Evolutionary conservation across 2,888 invertebrate species (phyloP), one percentile per base, ranked within the genome.

Genomic region (Hydraecia micacea): DNA sequence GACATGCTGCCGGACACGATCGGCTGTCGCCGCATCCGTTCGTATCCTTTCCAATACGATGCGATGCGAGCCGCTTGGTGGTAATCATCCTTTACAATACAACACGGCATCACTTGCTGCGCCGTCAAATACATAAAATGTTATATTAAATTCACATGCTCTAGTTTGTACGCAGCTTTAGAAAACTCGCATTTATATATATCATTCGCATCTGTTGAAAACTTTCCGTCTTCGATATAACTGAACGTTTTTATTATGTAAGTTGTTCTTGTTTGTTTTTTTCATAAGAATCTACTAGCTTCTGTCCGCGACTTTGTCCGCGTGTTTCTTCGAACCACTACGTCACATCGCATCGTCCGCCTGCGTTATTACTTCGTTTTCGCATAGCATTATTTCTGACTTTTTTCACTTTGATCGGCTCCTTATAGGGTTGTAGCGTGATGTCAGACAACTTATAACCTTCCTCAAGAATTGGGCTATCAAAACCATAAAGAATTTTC

Each of bases 151-250:
- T 36, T 0, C 1, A 39, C 18, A 28, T 21, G n/a, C 6, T 7
- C 5, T 55, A 55, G 52, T 82, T 1, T 69, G n/a, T 32, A 36
- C 58, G 2, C 18, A 65, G 58, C 68, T 49, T 71, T 63, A 55
- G 13, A 28, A 49, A 71, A 11, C 52, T 63, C 66, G 36, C 65
- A 88, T 84, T 87, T 88, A 39, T 87, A 83, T 76, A 75, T 72
- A 80, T 81, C 85, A 65, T 13, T 46, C 67, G 46, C 79, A 78
- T 81, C 66, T 79, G 46, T 32, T 4, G 39, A 77, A 85, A 80
- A 78, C 25, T 83, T 87, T 46, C n/a, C n/a, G 32, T 58, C 52
- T 32, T 63, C 58, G 55, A 62, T 76, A 81, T 68, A 62, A 63
- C 32, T 55, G 39, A 84, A 84, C 42, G 66, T 1, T 72, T 65